Base-by-base conservation (phyloP, 2,113 vertebrate genomes). In the Micronycteris hirsuta region DNA sequence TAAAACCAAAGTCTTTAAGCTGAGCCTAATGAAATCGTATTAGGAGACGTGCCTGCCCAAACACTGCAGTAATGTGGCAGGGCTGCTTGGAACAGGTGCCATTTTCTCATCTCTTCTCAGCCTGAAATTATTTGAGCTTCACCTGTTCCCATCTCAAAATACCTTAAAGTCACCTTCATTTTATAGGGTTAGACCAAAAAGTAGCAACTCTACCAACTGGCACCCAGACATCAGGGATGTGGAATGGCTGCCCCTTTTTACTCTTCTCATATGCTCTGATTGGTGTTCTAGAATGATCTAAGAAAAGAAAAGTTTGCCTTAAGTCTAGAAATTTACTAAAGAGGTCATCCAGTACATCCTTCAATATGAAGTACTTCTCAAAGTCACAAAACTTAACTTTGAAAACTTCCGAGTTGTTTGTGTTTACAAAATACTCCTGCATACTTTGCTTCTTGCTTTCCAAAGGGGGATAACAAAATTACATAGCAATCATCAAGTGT, bases 91-190 rank as follows among this genome's bases (percentile, higher is more conserved):
- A 96, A 88, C 91, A 97, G 92, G 95, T 98, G 94, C 68, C 73
- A 96, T 95, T 98, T 95, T 36, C 36, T 98, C 95, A 96, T 97
- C 96, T 96, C 95, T 97, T 90, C 91, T 97, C 97, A 96, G 65
- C 95, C 86, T 94, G 89, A 96, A 97, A 98, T 96, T 97, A 96
- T 96, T 97, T 97, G 58, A 97, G 88, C 76, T 96, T 98, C 97
- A 98, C 96, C 97, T 98, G 92, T 95, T 98, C 92, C 74, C 93
- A 93, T 96, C 95, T 96, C 93, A 98, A 96, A 97, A 98, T 96
- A 98, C 71, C 78, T 90, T 74, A 54, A 97, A 97, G 97, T 87
- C 78, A 24, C 85, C 96, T 98, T 96, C 22, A 52, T 94, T 93
- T 97, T 97, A 67, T 56, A 94, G 56, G 24, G 14, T 96, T 97